phyloP scores from a whole-genome alignment of 2,888 invertebrate genomes.

The Biston betularia region DNA sequence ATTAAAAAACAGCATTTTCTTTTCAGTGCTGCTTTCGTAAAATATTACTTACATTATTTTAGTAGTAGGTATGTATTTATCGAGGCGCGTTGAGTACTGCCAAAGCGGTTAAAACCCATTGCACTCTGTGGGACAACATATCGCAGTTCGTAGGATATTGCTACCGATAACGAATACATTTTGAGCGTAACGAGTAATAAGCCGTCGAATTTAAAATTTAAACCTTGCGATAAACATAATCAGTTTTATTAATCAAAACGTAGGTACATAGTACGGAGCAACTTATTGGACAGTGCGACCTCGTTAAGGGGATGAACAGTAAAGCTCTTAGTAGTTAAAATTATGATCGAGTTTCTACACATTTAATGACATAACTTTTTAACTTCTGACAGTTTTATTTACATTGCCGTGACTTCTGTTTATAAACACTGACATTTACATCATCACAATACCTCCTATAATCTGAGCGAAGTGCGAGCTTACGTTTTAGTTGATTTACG shows the following conservation, averaged over 20 bases:
- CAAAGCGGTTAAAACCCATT: conserved; percentile 33
- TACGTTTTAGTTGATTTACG: conserved; percentile 34
- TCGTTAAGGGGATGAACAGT: conserved; percentile 75
- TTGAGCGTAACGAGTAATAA: conserved; percentile 63
- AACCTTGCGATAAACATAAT: conserved; percentile 67
- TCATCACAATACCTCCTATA: conserved; percentile 22
- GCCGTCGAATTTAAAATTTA: conserved; percentile 64
- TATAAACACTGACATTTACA: conserved; percentile 18
- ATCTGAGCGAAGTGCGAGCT: conserved; percentile 26
- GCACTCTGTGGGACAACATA: conserved; percentile 45
- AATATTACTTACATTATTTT: background rate
- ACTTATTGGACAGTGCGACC: conserved; percentile 74
- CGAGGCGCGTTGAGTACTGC: conserved; percentile 25
- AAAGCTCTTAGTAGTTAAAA: conserved; percentile 69
- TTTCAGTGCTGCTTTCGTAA: conserved; percentile 1
- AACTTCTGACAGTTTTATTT: conserved; percentile 48
- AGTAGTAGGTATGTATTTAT: conserved; percentile 4
- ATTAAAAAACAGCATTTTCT: conserved; percentile 57
- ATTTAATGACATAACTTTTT: conserved; percentile 63
- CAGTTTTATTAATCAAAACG: conserved; percentile 76
- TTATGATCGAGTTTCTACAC: conserved; percentile 63
- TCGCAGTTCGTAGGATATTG: conserved; percentile 47
- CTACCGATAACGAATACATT: conserved; percentile 58
- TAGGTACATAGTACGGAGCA: conserved; percentile 65
- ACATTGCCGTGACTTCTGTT: conserved; percentile 25